phyloP scores from a whole-genome alignment of 92 coral and sea anemone genomes.

The Epizoanthus fatuus region DNA sequence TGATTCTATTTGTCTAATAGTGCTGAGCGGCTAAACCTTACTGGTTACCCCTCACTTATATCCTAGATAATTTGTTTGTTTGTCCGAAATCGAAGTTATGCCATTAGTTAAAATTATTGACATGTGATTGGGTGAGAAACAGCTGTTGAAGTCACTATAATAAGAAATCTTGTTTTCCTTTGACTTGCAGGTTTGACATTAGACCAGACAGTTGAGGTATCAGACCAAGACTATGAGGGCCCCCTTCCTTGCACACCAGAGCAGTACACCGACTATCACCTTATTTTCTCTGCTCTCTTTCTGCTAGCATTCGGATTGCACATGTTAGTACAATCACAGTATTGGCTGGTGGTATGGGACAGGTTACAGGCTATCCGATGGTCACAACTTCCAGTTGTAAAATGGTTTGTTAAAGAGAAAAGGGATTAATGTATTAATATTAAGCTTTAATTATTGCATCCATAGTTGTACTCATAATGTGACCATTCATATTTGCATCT shows the following conservation, averaged over 20 bases:
- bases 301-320: conserved; percentile 69
- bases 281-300: conserved; percentile 74
- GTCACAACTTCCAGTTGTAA: conserved; percentile 53
- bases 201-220: conserved; percentile 72
- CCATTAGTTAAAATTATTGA: too few relatives aligned
- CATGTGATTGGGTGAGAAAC: too few relatives aligned
- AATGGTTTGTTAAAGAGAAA: conserved; percentile 64
- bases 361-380: conserved; percentile 57
- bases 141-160: too few relatives aligned
- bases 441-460: too few relatives aligned
- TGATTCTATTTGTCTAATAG: too few relatives aligned
- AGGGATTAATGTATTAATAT: conserved; percentile 17
- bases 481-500: too few relatives aligned
- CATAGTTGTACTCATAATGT: too few relatives aligned
- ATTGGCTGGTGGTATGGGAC: conserved; percentile 60
- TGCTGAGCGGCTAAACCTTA: too few relatives aligned
- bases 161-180: not conserved
- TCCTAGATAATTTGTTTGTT: too few relatives aligned
- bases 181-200: conserved; percentile 83
- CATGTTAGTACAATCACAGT: conserved; percentile 74
- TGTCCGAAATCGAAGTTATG: too few relatives aligned
- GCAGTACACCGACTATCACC: conserved; percentile 75
- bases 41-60: too few relatives aligned
- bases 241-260: conserved; percentile 80
- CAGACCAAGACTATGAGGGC: conserved; percentile 81